Evolutionary conservation across 2,113 vertebrate species (phyloP).

Genomic region (Thinocorus orbignyianus): DNA sequence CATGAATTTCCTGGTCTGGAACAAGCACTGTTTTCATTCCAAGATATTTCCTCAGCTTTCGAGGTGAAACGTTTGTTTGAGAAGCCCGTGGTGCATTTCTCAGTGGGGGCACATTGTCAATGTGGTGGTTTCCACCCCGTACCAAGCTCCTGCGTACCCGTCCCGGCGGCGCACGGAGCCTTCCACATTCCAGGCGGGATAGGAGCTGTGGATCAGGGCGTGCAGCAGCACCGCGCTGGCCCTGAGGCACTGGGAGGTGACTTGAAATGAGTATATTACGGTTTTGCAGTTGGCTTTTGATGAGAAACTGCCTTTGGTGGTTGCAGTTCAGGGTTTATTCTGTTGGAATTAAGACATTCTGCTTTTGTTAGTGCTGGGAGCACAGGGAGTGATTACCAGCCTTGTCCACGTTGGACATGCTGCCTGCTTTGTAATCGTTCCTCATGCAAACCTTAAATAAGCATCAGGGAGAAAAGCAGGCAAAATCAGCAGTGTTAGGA

Average conservation of each 20-base stretch:
- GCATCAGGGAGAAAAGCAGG: fast-evolving
- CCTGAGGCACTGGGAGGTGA: not conserved
- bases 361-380: not conserved
- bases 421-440: not conserved
- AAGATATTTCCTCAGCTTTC: not conserved
- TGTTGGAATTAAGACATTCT: fast-evolving
- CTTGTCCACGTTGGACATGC: fast-evolving
- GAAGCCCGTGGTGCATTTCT: not conserved
- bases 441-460: not conserved
- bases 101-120: fast-evolving
- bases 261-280: fast-evolving
- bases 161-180: not conserved
- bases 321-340: not conserved
- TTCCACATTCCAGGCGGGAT: not conserved
- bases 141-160: not conserved
- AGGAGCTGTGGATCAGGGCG: fast-evolving
- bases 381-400: not conserved
- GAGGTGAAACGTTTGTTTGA: fast-evolving
- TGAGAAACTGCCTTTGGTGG: not conserved
- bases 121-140: not conserved
- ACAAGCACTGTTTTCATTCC: not conserved
- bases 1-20: not conserved
- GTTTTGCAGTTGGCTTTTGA: not conserved
- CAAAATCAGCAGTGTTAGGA: fast-evolving
- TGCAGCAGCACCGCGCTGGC: not conserved